These are phyloP conservation scores for Tachycineta bicolor DNA, from an alignment of 2,113 vertebrate species.

Conservation along the genomic window DNA sequence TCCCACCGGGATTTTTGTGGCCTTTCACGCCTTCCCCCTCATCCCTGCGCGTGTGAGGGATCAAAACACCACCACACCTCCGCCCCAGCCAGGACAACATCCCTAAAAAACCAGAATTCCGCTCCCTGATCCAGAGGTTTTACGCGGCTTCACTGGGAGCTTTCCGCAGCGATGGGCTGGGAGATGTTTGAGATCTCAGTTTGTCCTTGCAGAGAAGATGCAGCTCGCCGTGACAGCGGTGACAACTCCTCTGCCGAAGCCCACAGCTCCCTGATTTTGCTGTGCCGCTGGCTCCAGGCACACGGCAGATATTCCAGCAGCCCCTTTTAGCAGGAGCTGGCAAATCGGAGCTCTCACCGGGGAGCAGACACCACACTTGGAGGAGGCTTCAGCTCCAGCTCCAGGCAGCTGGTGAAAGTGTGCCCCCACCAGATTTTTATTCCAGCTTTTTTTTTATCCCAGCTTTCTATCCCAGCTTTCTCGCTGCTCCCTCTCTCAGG, in stretches of 20 bases:
- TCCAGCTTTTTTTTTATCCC: not conserved
- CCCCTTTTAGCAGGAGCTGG: not conserved
- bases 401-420: not conserved
- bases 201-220: not conserved
- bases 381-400: not conserved
- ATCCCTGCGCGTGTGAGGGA: not conserved
- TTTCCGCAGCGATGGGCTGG: not conserved
- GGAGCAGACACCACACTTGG: not conserved
- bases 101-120: not conserved
- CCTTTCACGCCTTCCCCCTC: not conserved
- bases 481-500: not conserved
- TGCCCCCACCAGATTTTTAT: not conserved
- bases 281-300: not conserved
- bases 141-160: fast-evolving
- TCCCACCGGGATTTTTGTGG: not conserved
- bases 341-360: not conserved
- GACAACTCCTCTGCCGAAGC: not conserved
- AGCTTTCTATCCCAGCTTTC: not conserved
- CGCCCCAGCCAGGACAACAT: not conserved
- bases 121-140: not conserved
- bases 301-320: not conserved
- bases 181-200: fast-evolving
- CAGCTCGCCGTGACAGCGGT: not conserved
- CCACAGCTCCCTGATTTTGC: not conserved
- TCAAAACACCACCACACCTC: not conserved